Evolutionary conservation across 2,797 vertebrate species (phyloP).

Genomic region (Eidolon dupreanum): DNA sequence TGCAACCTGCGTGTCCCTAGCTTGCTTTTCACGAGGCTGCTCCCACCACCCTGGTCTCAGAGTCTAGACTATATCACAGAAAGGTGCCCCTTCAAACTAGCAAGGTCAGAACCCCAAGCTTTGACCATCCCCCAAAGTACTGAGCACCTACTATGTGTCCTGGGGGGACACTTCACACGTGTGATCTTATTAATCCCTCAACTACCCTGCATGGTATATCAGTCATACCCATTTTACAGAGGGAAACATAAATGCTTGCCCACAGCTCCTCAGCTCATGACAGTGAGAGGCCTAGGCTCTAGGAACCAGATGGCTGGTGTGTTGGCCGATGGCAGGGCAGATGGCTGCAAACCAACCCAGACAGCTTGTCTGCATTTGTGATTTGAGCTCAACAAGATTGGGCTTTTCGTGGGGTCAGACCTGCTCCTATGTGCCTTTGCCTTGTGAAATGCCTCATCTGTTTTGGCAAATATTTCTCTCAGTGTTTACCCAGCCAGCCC

Average conservation of each 20-base stretch:
- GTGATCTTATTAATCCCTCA: background rate
- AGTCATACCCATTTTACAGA: background rate
- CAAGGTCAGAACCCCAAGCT: background rate
- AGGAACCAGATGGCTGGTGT: accelerated
- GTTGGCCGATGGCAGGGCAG: accelerated
- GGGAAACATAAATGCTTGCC: background rate
- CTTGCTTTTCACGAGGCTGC: background rate
- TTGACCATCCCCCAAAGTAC: too few species aligned
- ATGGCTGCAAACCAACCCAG: accelerated
- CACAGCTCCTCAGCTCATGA: background rate
- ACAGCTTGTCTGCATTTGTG: accelerated
- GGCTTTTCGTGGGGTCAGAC: accelerated
- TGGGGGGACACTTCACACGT: accelerated
- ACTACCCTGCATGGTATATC: too few species aligned
- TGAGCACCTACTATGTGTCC: background rate
- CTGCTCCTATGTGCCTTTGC: background rate
- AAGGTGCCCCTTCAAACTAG: background rate
- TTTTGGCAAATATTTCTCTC: background rate
- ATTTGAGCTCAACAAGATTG: accelerated
- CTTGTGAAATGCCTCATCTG: background rate
- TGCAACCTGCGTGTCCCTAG: accelerated
- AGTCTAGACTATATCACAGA: background rate
- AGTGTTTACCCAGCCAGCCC: background rate
- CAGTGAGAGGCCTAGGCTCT: background rate
- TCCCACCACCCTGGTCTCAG: background rate